Conservation (phyloP, 2,888 invertebrate species). For the Leucophenga montana region DNA sequence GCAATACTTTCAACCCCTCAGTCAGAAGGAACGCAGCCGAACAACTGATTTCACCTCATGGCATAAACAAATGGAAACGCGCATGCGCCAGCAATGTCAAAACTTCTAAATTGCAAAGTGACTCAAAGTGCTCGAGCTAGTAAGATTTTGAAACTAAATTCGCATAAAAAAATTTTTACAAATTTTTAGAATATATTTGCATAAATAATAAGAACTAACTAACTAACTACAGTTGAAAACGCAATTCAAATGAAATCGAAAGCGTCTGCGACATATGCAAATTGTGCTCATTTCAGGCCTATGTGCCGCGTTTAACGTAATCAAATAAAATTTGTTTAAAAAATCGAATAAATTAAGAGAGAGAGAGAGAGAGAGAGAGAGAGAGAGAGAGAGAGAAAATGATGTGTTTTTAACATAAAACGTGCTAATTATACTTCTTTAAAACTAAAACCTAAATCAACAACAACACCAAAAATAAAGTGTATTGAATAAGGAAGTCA, state of each 20-base stretch:
- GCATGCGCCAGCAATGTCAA: constrained; percentile 47
- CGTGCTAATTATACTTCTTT: not conserved
- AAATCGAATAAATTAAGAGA: no score
- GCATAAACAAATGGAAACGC: constrained; percentile 26
- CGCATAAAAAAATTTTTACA: not conserved
- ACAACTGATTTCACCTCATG: not conserved
- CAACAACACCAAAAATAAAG: not conserved
- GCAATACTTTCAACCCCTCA: not conserved
- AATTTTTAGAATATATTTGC: not conserved
- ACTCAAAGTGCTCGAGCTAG: not conserved
- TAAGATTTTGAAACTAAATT: not conserved
- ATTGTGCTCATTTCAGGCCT: not conserved
- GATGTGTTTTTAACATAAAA: no score
- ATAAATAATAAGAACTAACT: constrained; percentile 1
- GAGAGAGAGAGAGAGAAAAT: no score
- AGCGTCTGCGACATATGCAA: not conserved
- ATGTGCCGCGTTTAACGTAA: not conserved
- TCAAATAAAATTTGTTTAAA: not conserved
- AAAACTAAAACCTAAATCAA: not conserved
- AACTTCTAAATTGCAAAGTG: constrained; percentile 23
- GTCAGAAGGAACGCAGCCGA: not conserved
- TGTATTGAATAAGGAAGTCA: no score
- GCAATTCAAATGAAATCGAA: not conserved
- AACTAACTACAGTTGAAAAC: constrained; percentile 1
- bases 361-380: no score